Evolutionary conservation across 2,888 invertebrate genomes (phyloP), one percentile per base, ranked within the genome.

Genomic region (Drosophila siamana): DNA sequence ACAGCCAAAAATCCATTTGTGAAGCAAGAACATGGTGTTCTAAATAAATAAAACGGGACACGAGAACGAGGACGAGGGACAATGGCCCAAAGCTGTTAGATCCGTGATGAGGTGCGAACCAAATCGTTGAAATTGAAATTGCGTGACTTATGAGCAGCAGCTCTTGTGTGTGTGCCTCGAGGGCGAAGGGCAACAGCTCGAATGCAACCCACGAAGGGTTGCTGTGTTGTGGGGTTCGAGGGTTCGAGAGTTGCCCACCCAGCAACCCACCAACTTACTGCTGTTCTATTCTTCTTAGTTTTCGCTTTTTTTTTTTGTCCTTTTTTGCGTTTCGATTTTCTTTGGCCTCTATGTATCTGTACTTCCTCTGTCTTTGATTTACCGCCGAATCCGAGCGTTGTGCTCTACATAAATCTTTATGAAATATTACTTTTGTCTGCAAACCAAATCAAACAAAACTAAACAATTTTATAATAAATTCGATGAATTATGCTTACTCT

Each of bases 41-140:
- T 30, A 41, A 69, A 64, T 60, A 74, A 57, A 62, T 38, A 73
- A 69, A 33, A 8, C 15, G 65, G 30, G 26, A 8, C 15, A 54
- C 24, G 26, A 13, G 9, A 15, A 8, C 7, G 26, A n/a, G n/a
- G 26, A 26, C 7, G 26, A 22, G 22, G 7, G 30, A 28, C 8
- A 9, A 8, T 11, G 33, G 2, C 16, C 57, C 9, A 33, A 40
- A 47, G 6, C 16, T 22, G 13, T 59, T 33, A 11, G 30, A 40
- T 50, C 2, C 52, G 59, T 66, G 73, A 71, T 74, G 74, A 81
- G 81, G 86, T 86, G 81, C 74, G 80, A 86, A 74, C 30, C 3
- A 75, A 80, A 73, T 82, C 68, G 70, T 51, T 54, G 43, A 28
- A 86, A 69, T 74, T 65, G 69, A 69, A 67, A 67, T 69, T 75